Conservation (phyloP, 2,113 vertebrate genomes). For the Scatophagus argus region DNA sequence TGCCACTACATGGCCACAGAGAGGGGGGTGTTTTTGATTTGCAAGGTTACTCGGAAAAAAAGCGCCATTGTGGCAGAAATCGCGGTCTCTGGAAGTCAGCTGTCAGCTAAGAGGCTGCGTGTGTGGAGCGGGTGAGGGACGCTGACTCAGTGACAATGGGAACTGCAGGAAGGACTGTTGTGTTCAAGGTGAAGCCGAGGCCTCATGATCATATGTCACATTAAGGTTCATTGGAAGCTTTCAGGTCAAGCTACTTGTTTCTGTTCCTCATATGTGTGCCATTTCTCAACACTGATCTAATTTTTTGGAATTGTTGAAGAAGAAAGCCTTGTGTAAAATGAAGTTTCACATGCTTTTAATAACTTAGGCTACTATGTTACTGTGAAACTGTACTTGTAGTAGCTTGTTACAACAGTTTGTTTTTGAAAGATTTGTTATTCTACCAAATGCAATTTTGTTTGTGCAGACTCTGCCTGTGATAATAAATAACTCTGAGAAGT, state of each 20-base stretch:
- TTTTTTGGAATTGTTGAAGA: slow-evolving; percentile 8
- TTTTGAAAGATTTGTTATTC: slow-evolving; percentile 13
- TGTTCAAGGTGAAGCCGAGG: slow-evolving; percentile 77
- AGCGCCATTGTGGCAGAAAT: slow-evolving; percentile 70
- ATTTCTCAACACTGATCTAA: slow-evolving; percentile 6
- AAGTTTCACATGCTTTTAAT: not conserved
- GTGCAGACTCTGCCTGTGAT: not conserved
- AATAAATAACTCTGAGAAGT: slow-evolving; percentile 23
- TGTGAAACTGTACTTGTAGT: not conserved
- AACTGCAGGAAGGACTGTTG: slow-evolving; percentile 50
- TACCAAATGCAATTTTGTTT: slow-evolving; percentile 12
- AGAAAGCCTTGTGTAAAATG: not conserved
- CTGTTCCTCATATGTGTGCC: slow-evolving; percentile 14
- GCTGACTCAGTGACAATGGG: slow-evolving; percentile 76
- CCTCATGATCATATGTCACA: slow-evolving; percentile 41
- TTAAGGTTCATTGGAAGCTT: slow-evolving; percentile 25
- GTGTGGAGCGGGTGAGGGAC: slow-evolving; percentile 40
- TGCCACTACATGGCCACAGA: not conserved
- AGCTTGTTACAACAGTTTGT: not conserved
- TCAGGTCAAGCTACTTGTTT: not conserved
- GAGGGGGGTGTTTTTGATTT: slow-evolving; percentile 53
- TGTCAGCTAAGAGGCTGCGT: slow-evolving; percentile 69
- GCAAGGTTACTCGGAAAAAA: slow-evolving; percentile 71
- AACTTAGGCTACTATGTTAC: not conserved
- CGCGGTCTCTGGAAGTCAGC: slow-evolving; percentile 55